Percentiles rank a stretch among this genome's conserved stretches.
These are phyloP conservation scores for Polypterus bichir DNA, from an alignment of 2,113 vertebrate genomes.

Conservation along the genomic window DNA sequence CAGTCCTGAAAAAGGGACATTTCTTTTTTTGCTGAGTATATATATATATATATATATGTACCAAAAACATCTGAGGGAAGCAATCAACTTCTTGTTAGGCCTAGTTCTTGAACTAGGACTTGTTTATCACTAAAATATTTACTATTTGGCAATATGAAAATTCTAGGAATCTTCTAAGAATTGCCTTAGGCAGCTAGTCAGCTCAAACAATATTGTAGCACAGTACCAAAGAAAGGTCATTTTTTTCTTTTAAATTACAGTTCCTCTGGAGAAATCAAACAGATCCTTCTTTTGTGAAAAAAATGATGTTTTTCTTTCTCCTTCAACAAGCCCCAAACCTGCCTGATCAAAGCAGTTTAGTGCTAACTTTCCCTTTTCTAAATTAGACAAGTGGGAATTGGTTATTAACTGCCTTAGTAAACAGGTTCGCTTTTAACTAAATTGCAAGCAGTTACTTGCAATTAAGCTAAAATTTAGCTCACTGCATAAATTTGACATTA, in stretches of 20 bases:
- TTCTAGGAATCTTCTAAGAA: neutral
- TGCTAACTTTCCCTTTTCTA: neutral
- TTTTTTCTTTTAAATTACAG: neutral
- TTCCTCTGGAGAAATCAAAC: neutral
- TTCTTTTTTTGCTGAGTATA: no score
- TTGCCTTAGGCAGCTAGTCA: neutral
- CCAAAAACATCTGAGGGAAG: neutral
- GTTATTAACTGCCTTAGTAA: neutral
- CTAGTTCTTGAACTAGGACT: neutral
- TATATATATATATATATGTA: no score
- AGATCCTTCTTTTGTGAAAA: neutral
- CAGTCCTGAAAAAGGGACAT: no score
- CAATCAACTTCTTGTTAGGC: neutral
- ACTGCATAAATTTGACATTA: neutral
- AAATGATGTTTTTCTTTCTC: neutral
- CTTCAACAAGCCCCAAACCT: neutral
- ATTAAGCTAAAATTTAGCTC: neutral
- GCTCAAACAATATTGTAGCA: neutral
- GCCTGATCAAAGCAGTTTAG: neutral
- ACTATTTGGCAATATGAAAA: neutral
- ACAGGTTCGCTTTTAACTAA: neutral
- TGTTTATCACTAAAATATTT: neutral
- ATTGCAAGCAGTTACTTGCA: neutral
- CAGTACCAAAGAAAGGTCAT: neutral
- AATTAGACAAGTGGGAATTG: neutral